Conservation (phyloP, 2,888 invertebrate species). For the Archips xylosteana region DNA sequence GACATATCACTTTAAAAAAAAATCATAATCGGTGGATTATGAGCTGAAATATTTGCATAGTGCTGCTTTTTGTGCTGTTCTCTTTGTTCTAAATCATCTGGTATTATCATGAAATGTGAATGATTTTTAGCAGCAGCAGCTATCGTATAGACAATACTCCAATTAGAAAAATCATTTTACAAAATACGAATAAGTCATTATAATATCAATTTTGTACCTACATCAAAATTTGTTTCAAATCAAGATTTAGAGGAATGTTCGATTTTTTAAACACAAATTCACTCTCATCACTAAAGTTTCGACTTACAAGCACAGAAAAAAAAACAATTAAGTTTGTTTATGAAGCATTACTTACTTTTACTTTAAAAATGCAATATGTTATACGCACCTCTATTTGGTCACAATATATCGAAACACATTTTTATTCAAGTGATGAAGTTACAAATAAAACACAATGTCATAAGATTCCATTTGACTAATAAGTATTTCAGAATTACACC, state of each 20-base stretch:
- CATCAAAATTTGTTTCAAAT: not conserved
- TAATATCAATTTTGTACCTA: constrained; percentile 6
- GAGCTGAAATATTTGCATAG: not conserved
- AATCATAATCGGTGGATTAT: not conserved
- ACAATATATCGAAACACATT: not conserved
- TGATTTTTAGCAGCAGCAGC: not conserved
- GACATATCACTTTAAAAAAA: not conserved
- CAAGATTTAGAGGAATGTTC: constrained; percentile 4
- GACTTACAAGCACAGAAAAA: not conserved
- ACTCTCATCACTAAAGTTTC: not conserved
- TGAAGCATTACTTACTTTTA: not conserved
- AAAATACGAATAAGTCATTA: not conserved
- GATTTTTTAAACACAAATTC: not conserved
- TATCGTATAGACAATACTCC: not conserved
- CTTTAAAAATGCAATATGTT: constrained; percentile 1
- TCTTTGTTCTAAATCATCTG: not conserved
- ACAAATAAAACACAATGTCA: not conserved
- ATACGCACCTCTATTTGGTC: not conserved
- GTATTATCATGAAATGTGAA: not conserved
- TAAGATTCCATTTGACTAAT: not conserved
- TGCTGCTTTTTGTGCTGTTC: not conserved
- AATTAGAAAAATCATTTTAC: not conserved
- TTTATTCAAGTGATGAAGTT: not conserved
- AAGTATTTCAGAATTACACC: not conserved
- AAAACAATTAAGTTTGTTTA: not conserved